Percentiles rank a stretch among this genome's conserved stretches.
phyloP scores from a whole-genome alignment of 1,140 invertebrate genomes.

The Brachionus calyciflorus region DNA sequence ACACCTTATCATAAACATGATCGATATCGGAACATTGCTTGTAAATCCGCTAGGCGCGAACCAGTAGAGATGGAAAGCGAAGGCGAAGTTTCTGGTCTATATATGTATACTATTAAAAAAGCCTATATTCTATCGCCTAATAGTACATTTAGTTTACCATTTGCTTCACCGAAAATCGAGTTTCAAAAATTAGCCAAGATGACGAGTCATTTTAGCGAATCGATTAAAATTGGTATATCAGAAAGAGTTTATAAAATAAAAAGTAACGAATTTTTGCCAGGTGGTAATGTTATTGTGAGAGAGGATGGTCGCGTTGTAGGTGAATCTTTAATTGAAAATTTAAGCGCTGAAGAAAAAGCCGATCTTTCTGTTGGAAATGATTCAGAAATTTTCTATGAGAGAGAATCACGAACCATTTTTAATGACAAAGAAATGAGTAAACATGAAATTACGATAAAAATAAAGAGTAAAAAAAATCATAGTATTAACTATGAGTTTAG shows the following conservation, averaged over 20 bases:
- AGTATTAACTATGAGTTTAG: not conserved
- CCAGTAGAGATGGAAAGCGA: not conserved
- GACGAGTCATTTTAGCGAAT: not conserved
- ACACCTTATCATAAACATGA: not conserved
- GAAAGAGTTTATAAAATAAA: slow-evolving; percentile 15
- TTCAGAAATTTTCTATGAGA: not conserved
- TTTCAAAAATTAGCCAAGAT: not conserved
- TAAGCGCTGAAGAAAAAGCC: not conserved
- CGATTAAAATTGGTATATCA: slow-evolving; percentile 10
- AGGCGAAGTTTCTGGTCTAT: slow-evolving; percentile 23
- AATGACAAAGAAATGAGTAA: slow-evolving; percentile 7
- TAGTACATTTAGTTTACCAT: slow-evolving; percentile 21
- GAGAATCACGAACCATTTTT: not conserved
- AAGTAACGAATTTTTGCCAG: slow-evolving; percentile 8
- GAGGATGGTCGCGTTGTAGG: slow-evolving; percentile 39
- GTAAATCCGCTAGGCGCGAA: not conserved
- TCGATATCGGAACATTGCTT: not conserved
- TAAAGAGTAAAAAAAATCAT: slow-evolving; percentile 4
- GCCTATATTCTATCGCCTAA: not conserved
- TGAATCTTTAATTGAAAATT: slow-evolving; percentile 2
- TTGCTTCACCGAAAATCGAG: slow-evolving; percentile 13
- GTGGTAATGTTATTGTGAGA: slow-evolving; percentile 13
- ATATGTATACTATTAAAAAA: slow-evolving; percentile 31
- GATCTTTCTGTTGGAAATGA: slow-evolving; percentile 6
- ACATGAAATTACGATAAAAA: not conserved